Conservation (phyloP, 2,888 invertebrate species). For the Calephelis perditalis region DNA sequence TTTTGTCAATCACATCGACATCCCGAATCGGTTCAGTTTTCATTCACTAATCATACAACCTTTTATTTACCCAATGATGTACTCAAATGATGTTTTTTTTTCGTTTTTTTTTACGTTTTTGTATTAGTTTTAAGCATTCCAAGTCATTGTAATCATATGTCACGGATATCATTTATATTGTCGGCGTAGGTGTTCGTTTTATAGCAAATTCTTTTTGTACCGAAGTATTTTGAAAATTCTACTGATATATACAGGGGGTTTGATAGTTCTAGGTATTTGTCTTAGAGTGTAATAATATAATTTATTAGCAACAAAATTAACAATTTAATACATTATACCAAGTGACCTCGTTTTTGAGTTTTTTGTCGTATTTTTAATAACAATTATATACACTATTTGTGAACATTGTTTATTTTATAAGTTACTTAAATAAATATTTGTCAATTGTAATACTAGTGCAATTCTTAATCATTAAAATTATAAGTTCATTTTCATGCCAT, state of each 20-base stretch:
- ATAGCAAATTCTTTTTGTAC: background rate
- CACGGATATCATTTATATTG: slow-evolving; percentile 24
- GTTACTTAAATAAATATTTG: too few relatives aligned
- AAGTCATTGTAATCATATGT: slow-evolving; percentile 55
- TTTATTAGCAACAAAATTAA: too few relatives aligned
- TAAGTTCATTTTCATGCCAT: too few relatives aligned
- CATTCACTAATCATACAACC: slow-evolving; percentile 35
- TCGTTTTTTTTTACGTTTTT: slow-evolving; percentile 59
- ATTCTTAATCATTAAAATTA: too few relatives aligned
- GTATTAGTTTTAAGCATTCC: slow-evolving; percentile 58
- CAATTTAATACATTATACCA: too few relatives aligned
- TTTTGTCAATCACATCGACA: slow-evolving; percentile 2
- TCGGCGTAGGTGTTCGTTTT: slow-evolving; percentile 5
- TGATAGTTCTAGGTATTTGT: too few relatives aligned
- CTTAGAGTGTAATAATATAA: too few relatives aligned
- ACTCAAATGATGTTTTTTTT: slow-evolving; percentile 56
- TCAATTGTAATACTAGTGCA: too few relatives aligned
- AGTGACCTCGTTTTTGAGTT: too few relatives aligned
- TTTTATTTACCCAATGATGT: slow-evolving; percentile 45
- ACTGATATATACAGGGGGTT: background rate
- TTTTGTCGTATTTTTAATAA: too few relatives aligned
- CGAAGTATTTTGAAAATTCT: slow-evolving; percentile 8
- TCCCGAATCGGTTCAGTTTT: slow-evolving; percentile 14
- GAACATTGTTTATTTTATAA: too few relatives aligned
- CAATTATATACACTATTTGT: too few relatives aligned